Evolutionary conservation across 35 echinoderm and acorn worm genomes (phyloP).

Genomic region (Patiria miniata): DNA sequence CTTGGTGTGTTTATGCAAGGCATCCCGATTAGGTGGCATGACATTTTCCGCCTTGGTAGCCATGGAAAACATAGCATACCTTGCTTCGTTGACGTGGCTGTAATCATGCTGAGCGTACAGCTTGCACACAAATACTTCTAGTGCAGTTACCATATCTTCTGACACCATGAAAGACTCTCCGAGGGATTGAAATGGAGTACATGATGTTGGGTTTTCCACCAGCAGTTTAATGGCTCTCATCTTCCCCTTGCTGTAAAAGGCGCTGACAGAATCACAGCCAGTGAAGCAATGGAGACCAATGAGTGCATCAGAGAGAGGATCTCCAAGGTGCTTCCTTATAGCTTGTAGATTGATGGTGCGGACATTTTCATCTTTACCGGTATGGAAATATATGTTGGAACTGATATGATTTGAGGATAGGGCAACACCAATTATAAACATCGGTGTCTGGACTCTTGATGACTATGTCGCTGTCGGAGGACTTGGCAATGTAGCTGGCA

Average conservation of each 20-base stretch:
- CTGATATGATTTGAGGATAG: too few relatives aligned
- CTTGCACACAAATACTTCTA: constrained; percentile 58
- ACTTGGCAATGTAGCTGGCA: constrained; percentile 38
- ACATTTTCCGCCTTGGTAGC: constrained; percentile 42
- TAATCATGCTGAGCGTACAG: constrained; percentile 55
- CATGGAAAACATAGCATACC: constrained; percentile 52
- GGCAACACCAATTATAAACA: too few relatives aligned
- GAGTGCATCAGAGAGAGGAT: constrained; percentile 18
- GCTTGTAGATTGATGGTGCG: constrained; percentile 52
- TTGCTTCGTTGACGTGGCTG: constrained; percentile 35
- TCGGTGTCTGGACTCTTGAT: too few relatives aligned
- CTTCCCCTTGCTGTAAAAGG: constrained; percentile 68
- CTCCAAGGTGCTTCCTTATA: constrained; percentile 44
- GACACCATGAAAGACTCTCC: constrained; percentile 35
- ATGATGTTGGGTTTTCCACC: not conserved
- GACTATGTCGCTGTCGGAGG: not conserved
- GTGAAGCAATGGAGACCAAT: constrained; percentile 68
- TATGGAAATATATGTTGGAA: constrained; percentile 66
- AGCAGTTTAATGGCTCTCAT: constrained; percentile 49
- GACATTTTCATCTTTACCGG: constrained; percentile 58
- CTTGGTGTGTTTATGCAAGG: constrained; percentile 57
- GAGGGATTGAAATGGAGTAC: constrained; percentile 36
- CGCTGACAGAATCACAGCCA: constrained; percentile 73
- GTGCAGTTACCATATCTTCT: constrained; percentile 19
- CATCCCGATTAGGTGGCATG: constrained; percentile 64